Evolutionary conservation across 2,113 vertebrate species (phyloP).

Genomic region (Amblyornis subalaris): DNA sequence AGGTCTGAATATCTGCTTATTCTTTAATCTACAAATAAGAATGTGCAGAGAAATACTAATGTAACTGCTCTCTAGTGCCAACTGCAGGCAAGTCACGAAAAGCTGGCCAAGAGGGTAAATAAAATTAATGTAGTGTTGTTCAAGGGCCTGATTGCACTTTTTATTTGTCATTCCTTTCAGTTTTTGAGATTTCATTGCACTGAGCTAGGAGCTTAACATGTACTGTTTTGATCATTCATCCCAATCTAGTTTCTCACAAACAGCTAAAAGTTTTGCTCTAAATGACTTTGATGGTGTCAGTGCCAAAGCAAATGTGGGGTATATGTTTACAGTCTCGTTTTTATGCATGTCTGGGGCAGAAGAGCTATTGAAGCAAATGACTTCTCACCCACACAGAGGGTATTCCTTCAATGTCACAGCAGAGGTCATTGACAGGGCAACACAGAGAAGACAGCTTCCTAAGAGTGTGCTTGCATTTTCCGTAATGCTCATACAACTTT

Average conservation of each 20-base stretch:
- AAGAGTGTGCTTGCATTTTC: conserved; percentile 21
- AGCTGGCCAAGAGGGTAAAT: neutral
- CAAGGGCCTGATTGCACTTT: neutral
- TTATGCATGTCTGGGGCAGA: conserved; percentile 68
- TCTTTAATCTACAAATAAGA: neutral
- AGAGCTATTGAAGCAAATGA: conserved; percentile 62
- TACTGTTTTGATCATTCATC: neutral
- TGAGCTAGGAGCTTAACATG: neutral
- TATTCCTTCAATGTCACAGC: conserved; percentile 68
- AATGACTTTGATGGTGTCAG: conserved; percentile 61
- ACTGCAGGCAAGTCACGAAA: neutral
- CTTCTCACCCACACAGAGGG: conserved; percentile 61
- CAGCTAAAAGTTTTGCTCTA: conserved; percentile 50
- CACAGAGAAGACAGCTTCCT: neutral
- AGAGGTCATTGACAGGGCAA: conserved; percentile 70
- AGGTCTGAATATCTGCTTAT: neutral
- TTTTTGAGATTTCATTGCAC: neutral
- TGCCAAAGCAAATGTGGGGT: conserved; percentile 64
- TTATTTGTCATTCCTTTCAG: conserved; percentile 12
- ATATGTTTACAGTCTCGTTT: conserved; percentile 70
- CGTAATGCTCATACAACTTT: conserved; percentile 12
- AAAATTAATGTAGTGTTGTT: neutral
- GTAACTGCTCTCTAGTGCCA: neutral
- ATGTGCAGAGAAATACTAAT: neutral
- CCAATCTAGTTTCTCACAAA: conserved; percentile 35